phyloP scores from a whole-genome alignment of 2,797 vertebrate species.

The Periparus ater region DNA sequence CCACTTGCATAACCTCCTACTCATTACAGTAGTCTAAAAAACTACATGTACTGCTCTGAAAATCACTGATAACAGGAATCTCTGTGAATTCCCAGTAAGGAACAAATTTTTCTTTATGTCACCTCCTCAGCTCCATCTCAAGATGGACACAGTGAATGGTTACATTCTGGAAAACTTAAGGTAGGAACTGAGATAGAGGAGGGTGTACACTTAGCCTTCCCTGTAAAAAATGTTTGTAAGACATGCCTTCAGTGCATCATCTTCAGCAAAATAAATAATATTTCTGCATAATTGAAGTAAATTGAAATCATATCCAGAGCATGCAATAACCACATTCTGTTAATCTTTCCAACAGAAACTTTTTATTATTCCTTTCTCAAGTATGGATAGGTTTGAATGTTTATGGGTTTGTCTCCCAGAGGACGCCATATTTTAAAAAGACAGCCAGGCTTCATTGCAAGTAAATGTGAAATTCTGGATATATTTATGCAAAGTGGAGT shows the following conservation, averaged over 20 bases:
- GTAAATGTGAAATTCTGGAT: neutral
- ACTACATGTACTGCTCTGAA: neutral
- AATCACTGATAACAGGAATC: neutral
- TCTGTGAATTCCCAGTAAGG: neutral
- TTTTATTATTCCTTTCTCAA: neutral
- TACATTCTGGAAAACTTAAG: neutral
- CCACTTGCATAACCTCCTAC: neutral
- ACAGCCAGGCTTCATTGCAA: neutral
- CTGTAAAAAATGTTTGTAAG: neutral
- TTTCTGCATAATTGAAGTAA: neutral
- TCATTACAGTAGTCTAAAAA: neutral
- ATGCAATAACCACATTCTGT: neutral
- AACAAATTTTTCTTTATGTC: neutral
- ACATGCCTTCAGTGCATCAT: fast-evolving
- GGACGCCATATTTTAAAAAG: neutral
- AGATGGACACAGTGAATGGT: neutral
- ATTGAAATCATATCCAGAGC: neutral
- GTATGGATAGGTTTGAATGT: neutral
- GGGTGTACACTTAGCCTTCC: neutral
- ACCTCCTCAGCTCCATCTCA: neutral
- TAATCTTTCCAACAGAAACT: neutral
- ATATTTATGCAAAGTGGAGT: neutral
- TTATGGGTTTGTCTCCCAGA: neutral
- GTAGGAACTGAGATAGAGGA: neutral
- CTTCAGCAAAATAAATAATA: neutral